phyloP scores from a whole-genome alignment of 2,797 vertebrate genomes.

The Vireo griseus region DNA sequence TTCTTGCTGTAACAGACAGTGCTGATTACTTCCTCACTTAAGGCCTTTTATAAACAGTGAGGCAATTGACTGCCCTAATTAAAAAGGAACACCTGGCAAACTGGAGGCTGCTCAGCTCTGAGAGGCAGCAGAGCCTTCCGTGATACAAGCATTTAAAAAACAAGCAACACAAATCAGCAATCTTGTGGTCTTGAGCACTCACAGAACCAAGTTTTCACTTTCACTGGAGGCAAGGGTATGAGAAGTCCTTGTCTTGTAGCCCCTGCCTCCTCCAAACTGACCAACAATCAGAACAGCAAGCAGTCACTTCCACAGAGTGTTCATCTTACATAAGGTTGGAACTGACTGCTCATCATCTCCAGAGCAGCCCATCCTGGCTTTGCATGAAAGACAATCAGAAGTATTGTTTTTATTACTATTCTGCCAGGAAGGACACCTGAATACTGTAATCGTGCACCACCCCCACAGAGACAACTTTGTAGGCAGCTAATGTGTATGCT shows the following conservation, averaged over 20 bases:
- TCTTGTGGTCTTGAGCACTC: neutral
- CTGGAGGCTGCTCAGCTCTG: neutral
- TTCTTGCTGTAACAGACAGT: slow-evolving; percentile 1
- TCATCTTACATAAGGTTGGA: neutral
- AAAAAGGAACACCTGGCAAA: slow-evolving; percentile 50
- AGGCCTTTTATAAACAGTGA: slow-evolving; percentile 9
- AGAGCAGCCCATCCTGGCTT: neutral
- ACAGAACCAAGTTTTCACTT: neutral
- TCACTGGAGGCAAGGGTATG: neutral
- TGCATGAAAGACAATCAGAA: neutral
- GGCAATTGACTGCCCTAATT: slow-evolving; percentile 41
- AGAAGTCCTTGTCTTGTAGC: neutral
- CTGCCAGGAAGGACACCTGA: neutral
- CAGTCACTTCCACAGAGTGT: neutral
- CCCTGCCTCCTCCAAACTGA: neutral
- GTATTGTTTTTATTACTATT: neutral
- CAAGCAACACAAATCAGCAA: neutral
- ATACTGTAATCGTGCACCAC: neutral
- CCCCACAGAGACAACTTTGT: neutral
- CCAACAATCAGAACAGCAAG: neutral
- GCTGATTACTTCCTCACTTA: slow-evolving; percentile 60
- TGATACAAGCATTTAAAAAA: neutral
- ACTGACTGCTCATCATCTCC: neutral
- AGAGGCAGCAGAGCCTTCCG: neutral
- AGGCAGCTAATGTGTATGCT: neutral